Conservation (phyloP, 2,797 vertebrate genomes). For the Epinephelus awoara region DNA sequence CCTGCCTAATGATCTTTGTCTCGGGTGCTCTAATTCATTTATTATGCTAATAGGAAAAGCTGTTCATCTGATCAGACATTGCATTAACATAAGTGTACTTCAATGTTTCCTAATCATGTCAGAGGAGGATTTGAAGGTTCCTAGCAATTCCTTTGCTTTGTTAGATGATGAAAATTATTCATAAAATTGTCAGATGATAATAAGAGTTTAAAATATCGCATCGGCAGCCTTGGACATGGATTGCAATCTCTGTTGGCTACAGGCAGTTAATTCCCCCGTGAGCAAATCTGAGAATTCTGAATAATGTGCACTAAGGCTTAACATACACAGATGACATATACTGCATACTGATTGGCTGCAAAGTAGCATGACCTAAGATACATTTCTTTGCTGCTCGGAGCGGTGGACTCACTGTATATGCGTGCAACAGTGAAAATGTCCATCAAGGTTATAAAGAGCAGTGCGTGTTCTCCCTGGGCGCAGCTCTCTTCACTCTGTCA, state of each 20-base stretch:
- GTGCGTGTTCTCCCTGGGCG: slow-evolving; percentile 23
- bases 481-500: slow-evolving; percentile 67
- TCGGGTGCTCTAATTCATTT: slow-evolving; percentile 72
- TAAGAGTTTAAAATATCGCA: slow-evolving; percentile 67
- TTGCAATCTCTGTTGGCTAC: slow-evolving; percentile 50
- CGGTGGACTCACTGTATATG: slow-evolving; percentile 20
- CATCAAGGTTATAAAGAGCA: slow-evolving; percentile 53
- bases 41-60: slow-evolving; percentile 73
- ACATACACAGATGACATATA: slow-evolving; percentile 19
- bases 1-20: slow-evolving; percentile 73
- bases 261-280: slow-evolving; percentile 48
- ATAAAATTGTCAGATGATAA: slow-evolving; percentile 59
- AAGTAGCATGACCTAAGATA: slow-evolving; percentile 28
- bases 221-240: slow-evolving; percentile 38
- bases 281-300: slow-evolving; percentile 35
- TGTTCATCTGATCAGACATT: slow-evolving; percentile 65
- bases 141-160: slow-evolving; percentile 39
- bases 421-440: slow-evolving; percentile 39
- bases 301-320: slow-evolving; percentile 30
- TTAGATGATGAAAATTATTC: slow-evolving; percentile 68
- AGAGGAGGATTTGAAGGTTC: slow-evolving; percentile 53
- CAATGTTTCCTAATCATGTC: slow-evolving; percentile 61
- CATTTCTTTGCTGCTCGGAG: slow-evolving; percentile 36
- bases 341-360: slow-evolving; percentile 40
- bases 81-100: slow-evolving; percentile 64